Conservation (phyloP, 2,797 vertebrate species). For the Poecilia velifera region DNA sequence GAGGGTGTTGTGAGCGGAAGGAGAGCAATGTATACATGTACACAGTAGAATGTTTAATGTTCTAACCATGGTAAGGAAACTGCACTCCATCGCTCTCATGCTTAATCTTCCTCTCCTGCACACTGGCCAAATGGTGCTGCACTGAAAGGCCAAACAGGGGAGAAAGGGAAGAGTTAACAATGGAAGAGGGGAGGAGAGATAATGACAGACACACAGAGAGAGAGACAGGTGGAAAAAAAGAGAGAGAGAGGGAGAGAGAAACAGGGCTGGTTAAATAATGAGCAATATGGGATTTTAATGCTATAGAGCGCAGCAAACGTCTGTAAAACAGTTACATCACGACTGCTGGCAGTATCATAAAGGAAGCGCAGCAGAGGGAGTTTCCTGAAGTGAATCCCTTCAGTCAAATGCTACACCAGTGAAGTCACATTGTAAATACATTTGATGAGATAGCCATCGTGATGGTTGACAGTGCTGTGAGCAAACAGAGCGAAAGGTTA, state of each 20-base stretch:
- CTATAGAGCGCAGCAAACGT: conserved; percentile 68
- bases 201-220: conserved; percentile 40
- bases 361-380: conserved; percentile 56
- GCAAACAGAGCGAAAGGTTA: conserved; percentile 25
- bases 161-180: conserved; percentile 82
- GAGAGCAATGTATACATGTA: conserved; percentile 70
- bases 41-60: conserved; percentile 80
- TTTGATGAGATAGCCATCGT: conserved; percentile 18
- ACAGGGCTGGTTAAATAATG: conserved; percentile 58
- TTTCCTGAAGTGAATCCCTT: conserved; percentile 35
- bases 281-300: conserved; percentile 55
- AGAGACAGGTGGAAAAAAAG: conserved; percentile 29
- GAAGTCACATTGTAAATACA: conserved; percentile 19
- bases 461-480: conserved; percentile 18
- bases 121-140: conserved; percentile 86
- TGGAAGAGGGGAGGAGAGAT: conserved; percentile 54
- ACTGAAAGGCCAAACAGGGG: conserved; percentile 86
- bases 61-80: conserved; percentile 89
- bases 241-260: conserved; percentile 45
- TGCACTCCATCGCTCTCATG: conserved; percentile 87
- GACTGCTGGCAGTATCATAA: conserved; percentile 41
- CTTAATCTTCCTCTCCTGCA: conserved; percentile 89
- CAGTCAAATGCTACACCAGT: conserved; percentile 31
- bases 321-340: conserved; percentile 61
- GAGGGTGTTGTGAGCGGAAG: conserved; percentile 66